A percentile compares a stretch with the other conserved stretches of the same genome.
Evolutionary conservation across 2,888 invertebrate genomes (phyloP).

Genomic region (Noctua janthe): DNA sequence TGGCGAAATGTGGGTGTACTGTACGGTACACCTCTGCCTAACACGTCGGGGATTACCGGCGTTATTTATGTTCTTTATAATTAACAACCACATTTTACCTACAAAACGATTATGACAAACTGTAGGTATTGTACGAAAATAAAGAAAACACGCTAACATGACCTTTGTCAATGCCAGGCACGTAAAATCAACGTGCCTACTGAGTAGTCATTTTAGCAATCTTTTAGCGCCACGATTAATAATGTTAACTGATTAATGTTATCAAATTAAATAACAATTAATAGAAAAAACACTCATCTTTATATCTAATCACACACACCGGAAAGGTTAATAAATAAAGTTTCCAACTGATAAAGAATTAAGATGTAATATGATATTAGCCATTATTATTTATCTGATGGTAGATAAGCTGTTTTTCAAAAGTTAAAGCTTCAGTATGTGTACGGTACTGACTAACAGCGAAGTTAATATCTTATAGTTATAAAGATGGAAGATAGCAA

Average conservation of each 20-base stretch:
- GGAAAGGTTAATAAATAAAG: constrained; percentile 13
- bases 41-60: too few species aligned
- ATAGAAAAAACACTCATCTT: constrained; percentile 7
- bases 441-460: background rate
- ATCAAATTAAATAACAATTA: constrained; percentile 19
- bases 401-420: constrained; percentile 8
- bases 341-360: constrained; percentile 13
- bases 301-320: background rate
- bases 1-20: too few species aligned
- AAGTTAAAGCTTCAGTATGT: background rate
- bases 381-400: constrained; percentile 19
- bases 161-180: background rate
- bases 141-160: background rate
- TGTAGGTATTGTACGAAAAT: background rate
- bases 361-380: constrained; percentile 23
- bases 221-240: background rate
- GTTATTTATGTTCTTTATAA: background rate
- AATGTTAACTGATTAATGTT: constrained; percentile 14
- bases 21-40: too few species aligned
- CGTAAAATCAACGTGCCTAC: background rate
- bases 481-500: constrained; percentile 20
- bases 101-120: background rate
- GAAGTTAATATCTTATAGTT: background rate
- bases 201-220: background rate
- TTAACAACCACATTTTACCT: constrained; percentile 3